Evolutionary conservation across 2,113 vertebrate species (phyloP).

Genomic region (Mandrillus leucophaeus): DNA sequence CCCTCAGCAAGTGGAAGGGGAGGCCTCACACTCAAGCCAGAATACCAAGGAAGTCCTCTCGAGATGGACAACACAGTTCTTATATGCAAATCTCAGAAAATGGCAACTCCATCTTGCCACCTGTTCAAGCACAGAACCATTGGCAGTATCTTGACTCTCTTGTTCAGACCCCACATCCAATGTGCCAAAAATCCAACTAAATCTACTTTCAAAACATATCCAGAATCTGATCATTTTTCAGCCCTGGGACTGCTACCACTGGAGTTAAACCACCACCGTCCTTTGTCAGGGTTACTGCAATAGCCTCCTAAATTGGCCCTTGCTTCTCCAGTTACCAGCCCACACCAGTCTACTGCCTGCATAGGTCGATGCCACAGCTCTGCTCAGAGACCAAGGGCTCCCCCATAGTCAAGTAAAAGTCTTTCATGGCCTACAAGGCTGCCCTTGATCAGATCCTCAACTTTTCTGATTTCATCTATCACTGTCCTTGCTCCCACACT

Average conservation of each 20-base stretch:
- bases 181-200: background rate
- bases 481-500: background rate
- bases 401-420: background rate
- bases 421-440: background rate
- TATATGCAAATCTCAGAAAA: background rate
- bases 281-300: background rate
- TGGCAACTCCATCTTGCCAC: background rate
- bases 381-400: background rate
- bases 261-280: background rate
- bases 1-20: background rate
- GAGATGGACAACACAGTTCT: background rate
- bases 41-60: no score
- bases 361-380: accelerated
- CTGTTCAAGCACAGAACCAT: background rate
- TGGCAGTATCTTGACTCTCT: background rate
- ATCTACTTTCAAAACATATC: background rate
- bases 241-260: background rate
- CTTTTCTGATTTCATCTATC: background rate
- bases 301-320: background rate
- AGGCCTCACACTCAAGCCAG: background rate
- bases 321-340: background rate
- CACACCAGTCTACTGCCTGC: accelerated
- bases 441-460: background rate
- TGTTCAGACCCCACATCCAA: background rate
- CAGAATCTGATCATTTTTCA: background rate